These are phyloP conservation scores for Chloroclystis v-ata DNA, from an alignment of 2,888 invertebrate species.

Conservation along the genomic window DNA sequence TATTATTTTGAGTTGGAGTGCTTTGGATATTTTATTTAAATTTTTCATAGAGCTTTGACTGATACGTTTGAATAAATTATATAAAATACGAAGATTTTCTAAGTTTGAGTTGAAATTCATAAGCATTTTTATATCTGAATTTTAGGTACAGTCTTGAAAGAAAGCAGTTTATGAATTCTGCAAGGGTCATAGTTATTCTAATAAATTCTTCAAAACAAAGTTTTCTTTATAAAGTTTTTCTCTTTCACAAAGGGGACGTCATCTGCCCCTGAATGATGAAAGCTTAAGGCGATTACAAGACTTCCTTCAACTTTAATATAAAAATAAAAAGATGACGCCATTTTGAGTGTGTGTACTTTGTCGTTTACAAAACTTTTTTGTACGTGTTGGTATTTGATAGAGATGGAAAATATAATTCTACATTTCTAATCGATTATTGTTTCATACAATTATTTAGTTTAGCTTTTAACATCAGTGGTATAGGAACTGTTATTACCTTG, in stretches of 20 bases:
- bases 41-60: slow-evolving; percentile 4
- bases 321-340: slow-evolving; percentile 69
- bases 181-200: slow-evolving; percentile 3
- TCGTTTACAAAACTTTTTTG: slow-evolving; percentile 44
- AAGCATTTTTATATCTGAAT: neutral
- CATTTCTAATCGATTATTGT: no score
- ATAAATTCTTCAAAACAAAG: slow-evolving; percentile 25
- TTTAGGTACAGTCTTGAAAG: neutral
- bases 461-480: no score
- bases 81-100: neutral
- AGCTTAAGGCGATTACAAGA: slow-evolving; percentile 72
- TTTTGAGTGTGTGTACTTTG: slow-evolving; percentile 61
- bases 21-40: slow-evolving; percentile 7
- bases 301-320: slow-evolving; percentile 66
- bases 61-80: neutral
- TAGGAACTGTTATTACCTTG: no score
- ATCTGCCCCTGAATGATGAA: slow-evolving; percentile 67
- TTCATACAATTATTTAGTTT: no score
- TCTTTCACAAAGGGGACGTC: slow-evolving; percentile 38
- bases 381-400: slow-evolving; percentile 28
- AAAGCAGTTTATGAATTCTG: neutral
- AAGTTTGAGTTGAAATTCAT: neutral
- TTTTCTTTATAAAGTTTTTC: slow-evolving; percentile 35
- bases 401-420: slow-evolving; percentile 12
- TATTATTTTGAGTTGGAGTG: slow-evolving; percentile 7